These are phyloP conservation scores for Diachasmimorpha longicaudata DNA, from an alignment of 1,140 invertebrate species.

Conservation along the genomic window DNA sequence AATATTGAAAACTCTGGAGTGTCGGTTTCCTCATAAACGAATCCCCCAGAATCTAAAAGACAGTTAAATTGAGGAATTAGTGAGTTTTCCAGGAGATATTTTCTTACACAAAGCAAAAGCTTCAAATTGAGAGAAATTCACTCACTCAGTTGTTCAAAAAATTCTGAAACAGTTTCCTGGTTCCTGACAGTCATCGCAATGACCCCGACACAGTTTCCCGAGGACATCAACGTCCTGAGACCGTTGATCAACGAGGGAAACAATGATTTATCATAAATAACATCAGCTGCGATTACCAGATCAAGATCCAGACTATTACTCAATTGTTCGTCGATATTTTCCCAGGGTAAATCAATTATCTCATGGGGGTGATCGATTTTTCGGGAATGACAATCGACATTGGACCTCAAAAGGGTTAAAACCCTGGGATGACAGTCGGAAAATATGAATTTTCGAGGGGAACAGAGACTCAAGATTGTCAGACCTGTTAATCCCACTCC, in stretches of 20 bases:
- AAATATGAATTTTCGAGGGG: slow-evolving; percentile 61
- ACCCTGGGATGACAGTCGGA: slow-evolving; percentile 65
- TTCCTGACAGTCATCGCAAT: slow-evolving; percentile 64
- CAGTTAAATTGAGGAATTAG: not conserved
- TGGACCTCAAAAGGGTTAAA: slow-evolving; percentile 57
- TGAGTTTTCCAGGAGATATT: not conserved
- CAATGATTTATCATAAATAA: slow-evolving; percentile 61
- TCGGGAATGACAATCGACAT: slow-evolving; percentile 57
- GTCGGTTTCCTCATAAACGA: not conserved
- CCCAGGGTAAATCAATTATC: slow-evolving; percentile 62
- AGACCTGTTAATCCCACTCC: slow-evolving; percentile 66
- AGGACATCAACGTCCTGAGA: slow-evolving; percentile 50
- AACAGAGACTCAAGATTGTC: slow-evolving; percentile 54
- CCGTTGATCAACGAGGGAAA: slow-evolving; percentile 55
- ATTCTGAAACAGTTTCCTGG: slow-evolving; percentile 55
- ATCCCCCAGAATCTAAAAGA: not conserved
- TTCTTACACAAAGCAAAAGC: no score
- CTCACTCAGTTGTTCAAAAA: slow-evolving; percentile 58
- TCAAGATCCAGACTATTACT: slow-evolving; percentile 47
- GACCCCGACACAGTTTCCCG: slow-evolving; percentile 46
- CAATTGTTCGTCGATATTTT: slow-evolving; percentile 48
- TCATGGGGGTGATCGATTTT: slow-evolving; percentile 32
- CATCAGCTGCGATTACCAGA: slow-evolving; percentile 64
- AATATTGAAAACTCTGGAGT: not conserved
- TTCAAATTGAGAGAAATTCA: not conserved